Conservation (phyloP, 23 tunicate genomes). For the Halocynthia roretzi region DNA sequence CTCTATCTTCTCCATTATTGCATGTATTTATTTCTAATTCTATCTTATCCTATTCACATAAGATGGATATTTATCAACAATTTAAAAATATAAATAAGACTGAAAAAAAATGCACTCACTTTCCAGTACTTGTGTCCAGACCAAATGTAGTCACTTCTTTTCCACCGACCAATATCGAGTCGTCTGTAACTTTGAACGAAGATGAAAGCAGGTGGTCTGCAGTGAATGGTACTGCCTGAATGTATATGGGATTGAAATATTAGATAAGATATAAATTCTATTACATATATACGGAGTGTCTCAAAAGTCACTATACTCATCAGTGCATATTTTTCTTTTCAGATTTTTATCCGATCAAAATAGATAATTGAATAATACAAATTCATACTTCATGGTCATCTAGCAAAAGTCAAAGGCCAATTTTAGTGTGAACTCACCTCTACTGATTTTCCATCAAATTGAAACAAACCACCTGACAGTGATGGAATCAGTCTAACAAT, state of each 20-base stretch:
- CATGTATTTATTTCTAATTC: no score
- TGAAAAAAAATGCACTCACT: neutral
- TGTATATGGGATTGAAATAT: neutral
- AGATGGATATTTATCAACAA: no score
- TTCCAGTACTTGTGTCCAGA: conserved; percentile 48
- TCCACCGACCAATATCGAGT: conserved; percentile 66
- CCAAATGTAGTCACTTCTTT: conserved; percentile 68
- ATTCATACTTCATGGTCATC: neutral
- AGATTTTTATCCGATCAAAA: no score
- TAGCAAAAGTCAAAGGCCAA: no score
- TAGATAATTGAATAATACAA: neutral
- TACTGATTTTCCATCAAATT: conserved; percentile 74
- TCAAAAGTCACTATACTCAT: no score
- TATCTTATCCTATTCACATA: no score
- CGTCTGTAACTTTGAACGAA: conserved; percentile 56
- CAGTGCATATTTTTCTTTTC: no score
- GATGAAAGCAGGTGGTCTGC: conserved; percentile 66
- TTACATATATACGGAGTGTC: neutral
- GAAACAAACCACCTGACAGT: conserved; percentile 71
- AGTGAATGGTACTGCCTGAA: conserved; percentile 69
- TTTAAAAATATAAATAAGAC: no score
- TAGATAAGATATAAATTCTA: neutral
- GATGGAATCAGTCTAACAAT: conserved; percentile 72
- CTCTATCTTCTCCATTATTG: neutral
- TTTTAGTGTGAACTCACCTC: conserved; percentile 33